These are phyloP conservation scores for Platalea minor DNA, from an alignment of 2,797 vertebrate species.

Conservation along the genomic window DNA sequence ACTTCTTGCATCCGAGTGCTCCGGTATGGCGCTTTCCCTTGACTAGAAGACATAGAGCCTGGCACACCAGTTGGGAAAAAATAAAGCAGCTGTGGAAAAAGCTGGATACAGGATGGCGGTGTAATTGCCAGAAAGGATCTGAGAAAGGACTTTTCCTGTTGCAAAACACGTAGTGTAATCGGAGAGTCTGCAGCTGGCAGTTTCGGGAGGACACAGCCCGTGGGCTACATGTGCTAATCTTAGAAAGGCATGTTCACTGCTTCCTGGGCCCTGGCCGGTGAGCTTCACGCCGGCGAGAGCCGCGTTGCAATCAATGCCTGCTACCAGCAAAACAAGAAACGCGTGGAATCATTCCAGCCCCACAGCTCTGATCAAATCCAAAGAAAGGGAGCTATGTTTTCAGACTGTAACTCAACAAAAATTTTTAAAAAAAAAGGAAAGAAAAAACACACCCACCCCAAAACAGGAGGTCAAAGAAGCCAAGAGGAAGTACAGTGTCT, in stretches of 20 bases:
- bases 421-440: not conserved
- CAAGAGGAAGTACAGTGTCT: constrained; percentile 4
- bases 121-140: not conserved
- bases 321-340: not conserved
- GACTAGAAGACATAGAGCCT: not conserved
- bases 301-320: not conserved
- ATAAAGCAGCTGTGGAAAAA: not conserved
- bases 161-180: not conserved
- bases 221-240: constrained; percentile 71
- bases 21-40: rapidly evolving
- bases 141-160: constrained; percentile 15
- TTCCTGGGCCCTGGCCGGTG: constrained; percentile 13
- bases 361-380: not conserved
- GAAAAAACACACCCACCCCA: not conserved
- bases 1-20: not conserved
- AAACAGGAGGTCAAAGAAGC: constrained; percentile 9
- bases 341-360: not conserved
- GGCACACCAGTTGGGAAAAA: not conserved
- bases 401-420: not conserved
- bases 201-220: constrained; percentile 7
- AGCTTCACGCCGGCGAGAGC: not conserved
- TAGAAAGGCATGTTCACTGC: constrained; percentile 63
- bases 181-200: constrained; percentile 65
- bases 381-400: constrained; percentile 25
- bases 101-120: not conserved